Evolutionary conservation across 2,797 vertebrate species (phyloP).

Genomic region (Tolypeutes matacus): DNA sequence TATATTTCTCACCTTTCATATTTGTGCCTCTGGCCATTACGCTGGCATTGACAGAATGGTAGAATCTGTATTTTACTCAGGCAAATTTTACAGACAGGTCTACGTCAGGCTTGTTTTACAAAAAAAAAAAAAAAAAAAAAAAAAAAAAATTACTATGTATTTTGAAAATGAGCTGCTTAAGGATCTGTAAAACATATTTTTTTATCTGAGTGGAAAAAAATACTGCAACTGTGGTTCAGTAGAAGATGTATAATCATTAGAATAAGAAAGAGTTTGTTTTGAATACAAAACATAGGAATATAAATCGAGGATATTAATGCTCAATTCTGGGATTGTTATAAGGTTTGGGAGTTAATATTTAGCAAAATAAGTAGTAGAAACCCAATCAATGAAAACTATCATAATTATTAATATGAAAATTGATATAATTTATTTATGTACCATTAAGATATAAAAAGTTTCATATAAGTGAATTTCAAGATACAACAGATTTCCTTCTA

Average conservation of each 20-base stretch:
- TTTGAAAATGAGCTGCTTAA: constrained; percentile 40
- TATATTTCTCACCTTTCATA: constrained; percentile 31
- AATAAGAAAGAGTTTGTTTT: neutral
- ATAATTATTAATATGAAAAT: neutral
- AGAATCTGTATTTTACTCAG: constrained; percentile 41
- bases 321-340: constrained; percentile 29
- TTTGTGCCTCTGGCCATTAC: neutral
- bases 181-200: constrained; percentile 45
- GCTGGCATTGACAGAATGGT: neutral
- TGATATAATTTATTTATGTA: constrained; percentile 32
- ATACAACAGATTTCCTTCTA: neutral
- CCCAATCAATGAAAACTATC: constrained; percentile 33
- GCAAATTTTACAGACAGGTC: constrained; percentile 30
- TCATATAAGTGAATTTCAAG: constrained; percentile 17
- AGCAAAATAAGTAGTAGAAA: neutral
- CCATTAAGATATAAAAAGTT: neutral
- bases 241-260: neutral
- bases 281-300: neutral
- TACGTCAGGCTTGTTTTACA: neutral
- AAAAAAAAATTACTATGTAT: neutral
- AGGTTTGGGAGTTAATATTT: neutral
- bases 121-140: constrained; percentile 8
- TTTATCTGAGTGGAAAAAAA: constrained; percentile 5
- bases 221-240: neutral
- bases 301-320: neutral